Percentiles rank a stretch among this genome's conserved stretches.
phyloP scores from a whole-genome alignment of 2,797 vertebrate species.

The Poeciliopsis turneri region DNA sequence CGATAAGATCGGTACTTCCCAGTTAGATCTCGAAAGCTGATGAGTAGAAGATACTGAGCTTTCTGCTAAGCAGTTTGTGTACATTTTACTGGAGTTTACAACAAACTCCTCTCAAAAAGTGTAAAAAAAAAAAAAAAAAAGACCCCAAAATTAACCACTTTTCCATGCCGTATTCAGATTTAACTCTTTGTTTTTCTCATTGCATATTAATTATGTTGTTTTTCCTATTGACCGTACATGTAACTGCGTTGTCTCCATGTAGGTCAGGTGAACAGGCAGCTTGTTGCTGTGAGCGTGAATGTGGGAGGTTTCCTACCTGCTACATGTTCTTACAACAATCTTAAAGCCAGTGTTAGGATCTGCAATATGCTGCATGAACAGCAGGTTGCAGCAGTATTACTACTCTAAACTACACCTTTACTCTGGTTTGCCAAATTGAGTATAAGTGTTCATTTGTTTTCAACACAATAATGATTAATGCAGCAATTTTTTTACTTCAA shows the following conservation, averaged over 20 bases:
- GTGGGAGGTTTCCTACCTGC: constrained; percentile 16
- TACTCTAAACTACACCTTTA: constrained; percentile 19
- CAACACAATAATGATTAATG: constrained; percentile 52
- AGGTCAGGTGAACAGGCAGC: constrained; percentile 29
- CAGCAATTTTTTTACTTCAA: constrained; percentile 46
- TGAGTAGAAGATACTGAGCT: constrained; percentile 23
- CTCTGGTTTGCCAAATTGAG: constrained; percentile 61
- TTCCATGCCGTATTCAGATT: constrained; percentile 25
- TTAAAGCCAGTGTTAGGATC: constrained; percentile 36
- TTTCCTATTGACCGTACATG: constrained; percentile 17
- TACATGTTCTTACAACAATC: constrained; percentile 32
- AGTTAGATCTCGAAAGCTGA: not conserved
- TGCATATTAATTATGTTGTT: constrained; percentile 21
- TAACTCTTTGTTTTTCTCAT: constrained; percentile 2
- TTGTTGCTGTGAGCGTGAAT: constrained; percentile 23
- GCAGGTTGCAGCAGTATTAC: constrained; percentile 70
- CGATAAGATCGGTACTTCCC: constrained; percentile 34
- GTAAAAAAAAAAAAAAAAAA: not conserved
- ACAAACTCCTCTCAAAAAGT: not conserved
- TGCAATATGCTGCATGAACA: constrained; percentile 60
- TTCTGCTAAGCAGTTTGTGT: constrained; percentile 17
- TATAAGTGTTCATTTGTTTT: constrained; percentile 55
- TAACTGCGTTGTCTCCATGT: constrained; percentile 13
- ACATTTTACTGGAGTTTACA: not conserved
- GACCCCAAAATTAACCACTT: constrained; percentile 15